A percentile compares a stretch with the other conserved stretches of the same genome.
Evolutionary conservation across 2,888 invertebrate genomes (phyloP).

Genomic region (Ceramica pisi): DNA sequence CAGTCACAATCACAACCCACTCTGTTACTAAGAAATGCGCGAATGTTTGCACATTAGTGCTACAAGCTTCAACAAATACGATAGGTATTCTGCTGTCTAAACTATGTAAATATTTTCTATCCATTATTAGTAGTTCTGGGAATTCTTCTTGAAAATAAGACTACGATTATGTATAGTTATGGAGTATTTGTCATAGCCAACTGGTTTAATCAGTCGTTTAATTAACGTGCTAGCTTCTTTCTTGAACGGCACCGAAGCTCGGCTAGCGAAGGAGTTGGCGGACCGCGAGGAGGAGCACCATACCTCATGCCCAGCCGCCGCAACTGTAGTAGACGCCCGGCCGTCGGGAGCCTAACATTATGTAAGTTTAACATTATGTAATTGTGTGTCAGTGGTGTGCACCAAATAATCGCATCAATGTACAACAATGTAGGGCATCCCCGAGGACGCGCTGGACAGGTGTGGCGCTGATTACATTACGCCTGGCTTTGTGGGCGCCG

Average conservation of each 20-base stretch:
- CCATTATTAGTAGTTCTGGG: neutral
- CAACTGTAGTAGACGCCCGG: too few species aligned
- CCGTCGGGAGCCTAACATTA: too few species aligned
- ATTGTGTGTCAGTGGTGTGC: neutral
- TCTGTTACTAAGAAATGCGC: neutral
- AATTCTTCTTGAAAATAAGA: neutral
- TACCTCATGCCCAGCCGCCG: too few species aligned
- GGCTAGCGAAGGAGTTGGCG: too few species aligned
- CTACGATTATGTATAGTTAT: neutral
- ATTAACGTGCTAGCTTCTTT: too few species aligned
- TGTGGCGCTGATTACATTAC: conserved; percentile 53
- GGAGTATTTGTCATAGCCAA: too few species aligned
- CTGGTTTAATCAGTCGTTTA: too few species aligned
- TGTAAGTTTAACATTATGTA: neutral
- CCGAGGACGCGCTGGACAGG: conserved; percentile 37
- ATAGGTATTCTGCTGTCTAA: neutral
- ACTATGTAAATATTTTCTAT: neutral
- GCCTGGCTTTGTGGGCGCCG: conserved; percentile 28
- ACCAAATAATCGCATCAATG: neutral
- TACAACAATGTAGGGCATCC: conserved; percentile 19
- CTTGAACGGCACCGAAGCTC: too few species aligned
- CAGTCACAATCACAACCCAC: neutral
- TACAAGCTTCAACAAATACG: neutral
- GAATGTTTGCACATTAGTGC: neutral
- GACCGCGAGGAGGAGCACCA: too few species aligned